Evolutionary conservation across 2,888 invertebrate genomes (phyloP).

Genomic region (Eristalis tenax): DNA sequence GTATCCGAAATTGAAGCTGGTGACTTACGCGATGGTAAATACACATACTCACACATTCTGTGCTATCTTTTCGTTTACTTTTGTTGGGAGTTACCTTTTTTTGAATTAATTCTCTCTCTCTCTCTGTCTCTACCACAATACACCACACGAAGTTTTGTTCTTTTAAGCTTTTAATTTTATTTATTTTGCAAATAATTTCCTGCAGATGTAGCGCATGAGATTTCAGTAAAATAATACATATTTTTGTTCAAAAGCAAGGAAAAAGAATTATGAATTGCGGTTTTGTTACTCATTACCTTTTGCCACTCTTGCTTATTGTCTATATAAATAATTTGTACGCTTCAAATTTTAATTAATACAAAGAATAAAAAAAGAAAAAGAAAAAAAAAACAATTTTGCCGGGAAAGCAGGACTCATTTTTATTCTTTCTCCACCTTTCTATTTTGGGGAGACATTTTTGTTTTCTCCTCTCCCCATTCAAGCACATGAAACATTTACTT

Average conservation of each 20-base stretch:
- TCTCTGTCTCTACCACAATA: constrained; percentile 46
- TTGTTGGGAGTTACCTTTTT: not conserved
- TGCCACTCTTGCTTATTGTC: constrained; percentile 54
- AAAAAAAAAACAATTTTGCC: constrained; percentile 75
- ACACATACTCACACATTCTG: constrained; percentile 37
- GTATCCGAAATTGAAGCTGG: constrained; percentile 96
- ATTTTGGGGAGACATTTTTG: constrained; percentile 3
- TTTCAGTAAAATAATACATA: not conserved
- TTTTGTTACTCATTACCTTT: constrained; percentile 25
- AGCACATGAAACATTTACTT: constrained; percentile 32
- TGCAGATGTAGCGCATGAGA: constrained; percentile 60
- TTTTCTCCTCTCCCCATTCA: constrained; percentile 7
- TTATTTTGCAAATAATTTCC: constrained; percentile 41
- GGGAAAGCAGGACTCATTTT: constrained; percentile 80
- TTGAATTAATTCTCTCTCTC: constrained; percentile 33
- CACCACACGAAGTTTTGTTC: constrained; percentile 49
- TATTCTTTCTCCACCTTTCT: constrained; percentile 48
- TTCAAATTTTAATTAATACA: constrained; percentile 34
- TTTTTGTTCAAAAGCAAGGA: constrained; percentile 15
- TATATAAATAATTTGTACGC: constrained; percentile 27
- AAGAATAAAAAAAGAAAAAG: constrained; percentile 12
- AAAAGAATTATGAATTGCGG: not conserved
- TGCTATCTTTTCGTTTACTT: constrained; percentile 33
- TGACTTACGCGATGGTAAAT: constrained; percentile 92
- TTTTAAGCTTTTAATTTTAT: constrained; percentile 6